Conservation (phyloP, 2,113 vertebrate species). For the Ammodytes marinus region DNA sequence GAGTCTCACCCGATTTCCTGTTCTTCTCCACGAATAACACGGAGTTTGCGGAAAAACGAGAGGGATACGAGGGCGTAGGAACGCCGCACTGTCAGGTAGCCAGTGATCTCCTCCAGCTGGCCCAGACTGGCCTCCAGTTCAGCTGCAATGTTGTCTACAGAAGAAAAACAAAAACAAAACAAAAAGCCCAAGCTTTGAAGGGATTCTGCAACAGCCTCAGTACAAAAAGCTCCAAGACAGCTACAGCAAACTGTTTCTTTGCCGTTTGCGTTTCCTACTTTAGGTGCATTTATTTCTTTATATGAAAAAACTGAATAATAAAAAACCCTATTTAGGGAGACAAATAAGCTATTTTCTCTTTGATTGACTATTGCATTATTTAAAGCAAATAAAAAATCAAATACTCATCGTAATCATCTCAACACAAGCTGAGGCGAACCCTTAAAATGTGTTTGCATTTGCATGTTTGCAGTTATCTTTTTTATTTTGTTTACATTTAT, state of each 20-base stretch:
- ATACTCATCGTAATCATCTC: not conserved
- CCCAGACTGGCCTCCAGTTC: slow-evolving; percentile 97
- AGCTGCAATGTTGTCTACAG: slow-evolving; percentile 94
- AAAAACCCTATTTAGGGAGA: not conserved
- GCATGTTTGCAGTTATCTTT: not conserved
- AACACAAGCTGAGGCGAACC: not conserved
- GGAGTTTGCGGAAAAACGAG: slow-evolving; percentile 96
- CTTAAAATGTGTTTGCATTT: not conserved
- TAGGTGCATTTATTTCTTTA: not conserved
- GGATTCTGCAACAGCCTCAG: not conserved
- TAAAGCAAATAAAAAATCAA: not conserved
- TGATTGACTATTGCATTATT: no score
- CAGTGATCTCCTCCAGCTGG: slow-evolving; percentile 96
- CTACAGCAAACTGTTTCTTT: not conserved
- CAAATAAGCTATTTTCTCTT: no score
- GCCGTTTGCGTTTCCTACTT: not conserved
- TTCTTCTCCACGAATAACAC: slow-evolving; percentile 91
- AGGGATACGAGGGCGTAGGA: slow-evolving; percentile 97
- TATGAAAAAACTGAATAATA: not conserved
- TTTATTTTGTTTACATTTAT: not conserved
- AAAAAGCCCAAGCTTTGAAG: slow-evolving; percentile 11
- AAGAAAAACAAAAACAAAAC: slow-evolving; percentile 2
- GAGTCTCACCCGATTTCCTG: slow-evolving; percentile 90
- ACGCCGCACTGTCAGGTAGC: slow-evolving; percentile 94
- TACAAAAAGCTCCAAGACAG: not conserved